A percentile compares a stretch with the other conserved stretches of the same genome.
These are phyloP conservation scores for Galaxias olidus DNA, from an alignment of 2,797 vertebrate genomes.

Conservation along the genomic window DNA sequence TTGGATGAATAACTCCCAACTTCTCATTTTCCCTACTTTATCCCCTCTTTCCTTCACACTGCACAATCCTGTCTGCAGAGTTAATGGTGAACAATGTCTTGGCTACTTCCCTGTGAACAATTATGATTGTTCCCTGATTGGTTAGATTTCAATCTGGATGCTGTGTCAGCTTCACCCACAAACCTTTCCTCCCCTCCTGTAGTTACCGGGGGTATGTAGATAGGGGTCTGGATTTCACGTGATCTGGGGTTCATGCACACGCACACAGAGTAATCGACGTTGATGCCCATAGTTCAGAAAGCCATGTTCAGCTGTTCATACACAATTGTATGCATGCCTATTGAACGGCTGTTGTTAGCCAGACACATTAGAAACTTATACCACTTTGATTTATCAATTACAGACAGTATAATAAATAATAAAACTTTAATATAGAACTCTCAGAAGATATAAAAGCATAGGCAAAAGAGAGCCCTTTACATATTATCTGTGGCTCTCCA, in stretches of 20 bases:
- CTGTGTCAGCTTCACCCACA: constrained; percentile 40
- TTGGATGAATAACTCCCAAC: background rate
- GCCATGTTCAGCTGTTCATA: constrained; percentile 33
- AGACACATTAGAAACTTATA: constrained; percentile 10
- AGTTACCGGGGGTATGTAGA: constrained; percentile 38
- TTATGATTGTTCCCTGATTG: constrained; percentile 41
- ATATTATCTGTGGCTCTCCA: constrained; percentile 5
- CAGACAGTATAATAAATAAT: too few species aligned
- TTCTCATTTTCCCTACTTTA: background rate
- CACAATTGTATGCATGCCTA: constrained; percentile 38
- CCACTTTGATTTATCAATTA: constrained; percentile 19
- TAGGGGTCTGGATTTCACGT: constrained; percentile 24
- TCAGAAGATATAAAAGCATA: too few species aligned
- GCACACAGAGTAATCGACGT: constrained; percentile 29
- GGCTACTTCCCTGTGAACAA: constrained; percentile 23
- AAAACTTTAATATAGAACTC: too few species aligned
- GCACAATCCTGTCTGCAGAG: constrained; percentile 49
- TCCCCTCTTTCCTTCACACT: constrained; percentile 32
- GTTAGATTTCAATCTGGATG: constrained; percentile 40
- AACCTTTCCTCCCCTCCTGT: constrained; percentile 20
- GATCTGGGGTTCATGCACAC: constrained; percentile 24
- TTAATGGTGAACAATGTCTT: constrained; percentile 40
- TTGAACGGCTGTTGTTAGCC: constrained; percentile 19
- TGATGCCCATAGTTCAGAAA: constrained; percentile 37
- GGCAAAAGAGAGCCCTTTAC: too few species aligned